These are phyloP conservation scores for Elephantulus edwardii DNA, from an alignment of 2,113 vertebrate species.

Conservation along the genomic window DNA sequence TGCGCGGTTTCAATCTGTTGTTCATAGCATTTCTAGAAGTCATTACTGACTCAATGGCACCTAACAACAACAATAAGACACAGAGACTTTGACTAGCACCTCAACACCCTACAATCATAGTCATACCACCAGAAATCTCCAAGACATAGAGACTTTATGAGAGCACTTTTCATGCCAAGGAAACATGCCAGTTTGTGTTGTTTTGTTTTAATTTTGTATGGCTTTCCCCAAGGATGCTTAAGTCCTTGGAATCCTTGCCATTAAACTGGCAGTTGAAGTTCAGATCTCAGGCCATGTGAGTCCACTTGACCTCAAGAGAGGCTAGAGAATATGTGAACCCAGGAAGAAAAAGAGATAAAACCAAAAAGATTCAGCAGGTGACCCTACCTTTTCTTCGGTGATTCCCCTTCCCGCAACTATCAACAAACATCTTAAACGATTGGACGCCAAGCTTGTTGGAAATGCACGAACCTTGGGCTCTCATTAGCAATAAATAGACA, in stretches of 20 bases:
- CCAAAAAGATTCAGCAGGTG: neutral
- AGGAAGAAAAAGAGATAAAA: neutral
- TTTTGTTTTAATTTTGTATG: too few species aligned
- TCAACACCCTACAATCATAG: too few species aligned
- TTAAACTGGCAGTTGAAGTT: neutral
- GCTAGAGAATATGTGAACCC: neutral
- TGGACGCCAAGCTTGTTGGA: neutral
- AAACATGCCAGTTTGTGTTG: neutral
- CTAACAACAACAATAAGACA: too few species aligned
- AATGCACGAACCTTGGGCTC: neutral
- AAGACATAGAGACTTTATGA: neutral
- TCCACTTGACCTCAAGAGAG: neutral
- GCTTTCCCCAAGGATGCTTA: too few species aligned
- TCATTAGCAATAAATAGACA: neutral
- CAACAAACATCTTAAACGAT: conserved; percentile 13
- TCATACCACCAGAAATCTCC: too few species aligned
- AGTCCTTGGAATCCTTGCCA: neutral
- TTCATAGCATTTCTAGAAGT: too few species aligned
- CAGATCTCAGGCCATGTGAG: neutral
- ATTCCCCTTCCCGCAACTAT: neutral
- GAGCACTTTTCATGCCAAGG: neutral
- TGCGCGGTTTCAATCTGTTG: too few species aligned
- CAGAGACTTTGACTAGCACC: too few species aligned
- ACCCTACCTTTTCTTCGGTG: neutral
- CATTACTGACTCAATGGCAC: too few species aligned